These are phyloP conservation scores for Paramisgurnus dabryanus DNA, from an alignment of 2,113 vertebrate species.

Conservation along the genomic window DNA sequence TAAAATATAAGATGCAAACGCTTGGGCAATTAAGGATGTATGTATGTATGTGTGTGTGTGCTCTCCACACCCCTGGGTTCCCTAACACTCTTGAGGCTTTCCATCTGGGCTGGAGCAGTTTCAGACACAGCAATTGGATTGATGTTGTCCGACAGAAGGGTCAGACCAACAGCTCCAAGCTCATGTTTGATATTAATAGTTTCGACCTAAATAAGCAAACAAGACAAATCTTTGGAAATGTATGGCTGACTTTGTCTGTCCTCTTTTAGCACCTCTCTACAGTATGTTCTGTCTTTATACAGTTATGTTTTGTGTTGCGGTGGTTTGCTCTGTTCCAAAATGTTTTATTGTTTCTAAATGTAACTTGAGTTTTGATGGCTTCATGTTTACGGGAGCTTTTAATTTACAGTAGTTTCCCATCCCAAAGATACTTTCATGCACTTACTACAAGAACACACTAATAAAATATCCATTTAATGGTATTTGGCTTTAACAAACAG, in stretches of 20 bases:
- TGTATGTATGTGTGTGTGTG: not conserved
- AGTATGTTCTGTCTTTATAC: not conserved
- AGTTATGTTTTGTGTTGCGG: not conserved
- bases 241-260: not conserved
- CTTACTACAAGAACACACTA: too few relatives aligned
- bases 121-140: conserved; percentile 58
- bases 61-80: conserved; percentile 2
- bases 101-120: conserved; percentile 46
- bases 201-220: conserved; percentile 31
- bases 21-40: conserved; percentile 5
- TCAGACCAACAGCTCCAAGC: conserved; percentile 47
- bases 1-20: conserved; percentile 19
- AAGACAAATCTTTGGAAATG: conserved; percentile 13
- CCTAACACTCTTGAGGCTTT: conserved; percentile 24
- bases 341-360: not conserved
- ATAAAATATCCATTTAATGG: too few relatives aligned
- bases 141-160: conserved; percentile 53
- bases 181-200: conserved; percentile 51
- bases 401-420: too few relatives aligned
- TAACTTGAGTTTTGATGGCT: not conserved
- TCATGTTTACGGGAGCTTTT: too few relatives aligned
- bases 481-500: too few relatives aligned
- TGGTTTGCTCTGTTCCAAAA: not conserved
- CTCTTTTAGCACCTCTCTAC: not conserved
- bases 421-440: too few relatives aligned